phyloP scores from a whole-genome alignment of 1,140 invertebrate genomes.

The Aethina tumida region DNA sequence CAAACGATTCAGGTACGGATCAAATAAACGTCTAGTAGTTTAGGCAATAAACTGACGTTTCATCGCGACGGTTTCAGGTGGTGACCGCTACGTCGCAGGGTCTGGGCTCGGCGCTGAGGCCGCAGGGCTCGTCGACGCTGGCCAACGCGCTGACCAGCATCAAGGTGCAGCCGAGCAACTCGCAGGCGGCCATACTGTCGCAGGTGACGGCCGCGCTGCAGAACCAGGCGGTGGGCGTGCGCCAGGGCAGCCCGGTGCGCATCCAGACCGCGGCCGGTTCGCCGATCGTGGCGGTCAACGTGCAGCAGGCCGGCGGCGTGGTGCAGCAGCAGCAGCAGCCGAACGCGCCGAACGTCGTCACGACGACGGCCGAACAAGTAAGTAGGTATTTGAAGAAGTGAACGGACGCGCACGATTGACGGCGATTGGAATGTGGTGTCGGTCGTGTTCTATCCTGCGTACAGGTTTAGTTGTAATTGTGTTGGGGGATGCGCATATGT shows the following conservation, averaged over 20 bases:
- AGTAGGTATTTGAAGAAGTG: constrained; percentile 34
- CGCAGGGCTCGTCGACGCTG: constrained; percentile 33
- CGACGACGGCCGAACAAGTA: constrained; percentile 33
- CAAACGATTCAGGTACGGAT: constrained; percentile 33
- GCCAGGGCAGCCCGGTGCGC: constrained; percentile 38
- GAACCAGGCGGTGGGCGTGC: constrained; percentile 33
- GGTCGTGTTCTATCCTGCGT: too few species aligned
- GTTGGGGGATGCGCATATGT: too few species aligned
- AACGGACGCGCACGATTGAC: too few species aligned
- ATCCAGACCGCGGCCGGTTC: constrained; percentile 38
- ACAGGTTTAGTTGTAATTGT: too few species aligned
- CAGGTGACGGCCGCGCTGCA: constrained; percentile 38
- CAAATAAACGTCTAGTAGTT: neutral
- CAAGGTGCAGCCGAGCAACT: constrained; percentile 37
- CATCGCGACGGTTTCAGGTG: too few species aligned
- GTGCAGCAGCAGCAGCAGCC: constrained; percentile 8
- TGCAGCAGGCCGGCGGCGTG: constrained; percentile 8
- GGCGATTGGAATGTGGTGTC: too few species aligned
- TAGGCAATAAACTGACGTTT: neutral
- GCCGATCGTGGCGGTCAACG: constrained; percentile 37
- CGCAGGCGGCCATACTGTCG: constrained; percentile 35
- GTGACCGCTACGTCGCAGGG: constrained; percentile 41
- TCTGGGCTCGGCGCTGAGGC: constrained; percentile 37
- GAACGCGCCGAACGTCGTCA: constrained; percentile 16
- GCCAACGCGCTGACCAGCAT: constrained; percentile 35